Conservation (phyloP, 2,113 vertebrate species). For the Rhinopithecus roxellana region DNA sequence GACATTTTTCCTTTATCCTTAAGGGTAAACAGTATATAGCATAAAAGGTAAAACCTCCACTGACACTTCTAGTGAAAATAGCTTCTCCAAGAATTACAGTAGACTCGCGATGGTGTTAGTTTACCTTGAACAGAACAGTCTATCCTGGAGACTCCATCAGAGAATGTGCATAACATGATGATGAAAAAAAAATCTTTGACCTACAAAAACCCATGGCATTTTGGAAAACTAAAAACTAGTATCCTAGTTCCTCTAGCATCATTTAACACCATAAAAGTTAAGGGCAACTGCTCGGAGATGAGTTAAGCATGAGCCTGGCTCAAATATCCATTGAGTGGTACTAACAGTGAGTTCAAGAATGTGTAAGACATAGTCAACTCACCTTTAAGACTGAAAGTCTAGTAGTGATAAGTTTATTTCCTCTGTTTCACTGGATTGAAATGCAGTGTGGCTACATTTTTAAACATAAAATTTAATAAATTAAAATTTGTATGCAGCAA, state of each 20-base stretch:
- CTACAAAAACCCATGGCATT: not conserved
- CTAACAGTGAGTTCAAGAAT: not conserved
- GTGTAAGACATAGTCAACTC: not conserved
- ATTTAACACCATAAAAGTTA: not conserved
- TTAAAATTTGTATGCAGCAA: not conserved
- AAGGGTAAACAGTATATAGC: not conserved
- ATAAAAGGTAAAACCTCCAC: not conserved
- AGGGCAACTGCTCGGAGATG: not conserved
- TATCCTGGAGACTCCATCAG: not conserved
- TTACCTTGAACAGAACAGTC: not conserved
- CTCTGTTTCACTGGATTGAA: not conserved
- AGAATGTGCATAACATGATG: not conserved
- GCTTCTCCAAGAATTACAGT: not conserved
- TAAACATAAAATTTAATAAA: not conserved
- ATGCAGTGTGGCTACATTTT: not conserved
- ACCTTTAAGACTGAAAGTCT: not conserved
- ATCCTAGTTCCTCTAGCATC: not conserved
- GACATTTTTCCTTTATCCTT: conserved; percentile 30
- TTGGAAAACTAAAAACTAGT: not conserved
- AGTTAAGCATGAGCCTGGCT: not conserved
- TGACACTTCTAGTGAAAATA: not conserved
- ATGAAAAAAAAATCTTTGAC: not conserved
- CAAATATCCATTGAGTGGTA: not conserved
- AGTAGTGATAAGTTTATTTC: not conserved
- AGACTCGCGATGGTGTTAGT: not conserved